Base-by-base conservation (phyloP, 2,113 vertebrate genomes). In the Elanus axillaris region DNA sequence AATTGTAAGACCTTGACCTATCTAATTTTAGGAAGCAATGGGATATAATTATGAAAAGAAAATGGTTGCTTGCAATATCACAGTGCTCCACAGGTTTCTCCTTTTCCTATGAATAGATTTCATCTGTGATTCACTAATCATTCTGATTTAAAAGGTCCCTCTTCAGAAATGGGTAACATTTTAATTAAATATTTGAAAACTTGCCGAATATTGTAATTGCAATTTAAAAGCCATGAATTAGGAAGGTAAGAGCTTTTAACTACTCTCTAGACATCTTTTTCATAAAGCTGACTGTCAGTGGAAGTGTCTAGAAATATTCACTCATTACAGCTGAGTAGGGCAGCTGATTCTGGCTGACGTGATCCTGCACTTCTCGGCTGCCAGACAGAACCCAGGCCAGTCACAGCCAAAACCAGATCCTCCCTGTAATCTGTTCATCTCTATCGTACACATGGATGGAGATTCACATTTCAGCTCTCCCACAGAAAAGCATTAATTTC, bases 181-280 rank as follows among this genome's bases (percentile, higher is more conserved):
- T 91, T 89, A 94, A 91, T 94, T 86, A 91, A 89, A 77, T 89
- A 91, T 81, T 89, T 95, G 87, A 91, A 93, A 94, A 93, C 56
- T 60, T 88, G 67, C 53, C 1, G 13, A 82, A 60, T 72, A 56
- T 19, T 52, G 53, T 88, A 90, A 94, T 68, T 90, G 74, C 42
- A 58, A 80, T 94, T 92, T 95, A 83, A 96, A 94, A 94, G 71
- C 93, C 38, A 92, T 47, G 59, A 94, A 95, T 92, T 90, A 92
- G 55, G 88, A 55, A 76, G 42, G 67, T 86, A 93, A 94, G 96
- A 95, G 88, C 92, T 96, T 95, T 90, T 62, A 93, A 79, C 77
- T 74, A 66, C 73, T 88, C 73, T 76, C 62, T n/a, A 86, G 92
- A 88, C 50, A 50, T 64, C 52, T 63, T 71, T 86, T 88, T 86